Base-by-base conservation (phyloP, 2,113 vertebrate species). In the Myodes glareolus region DNA sequence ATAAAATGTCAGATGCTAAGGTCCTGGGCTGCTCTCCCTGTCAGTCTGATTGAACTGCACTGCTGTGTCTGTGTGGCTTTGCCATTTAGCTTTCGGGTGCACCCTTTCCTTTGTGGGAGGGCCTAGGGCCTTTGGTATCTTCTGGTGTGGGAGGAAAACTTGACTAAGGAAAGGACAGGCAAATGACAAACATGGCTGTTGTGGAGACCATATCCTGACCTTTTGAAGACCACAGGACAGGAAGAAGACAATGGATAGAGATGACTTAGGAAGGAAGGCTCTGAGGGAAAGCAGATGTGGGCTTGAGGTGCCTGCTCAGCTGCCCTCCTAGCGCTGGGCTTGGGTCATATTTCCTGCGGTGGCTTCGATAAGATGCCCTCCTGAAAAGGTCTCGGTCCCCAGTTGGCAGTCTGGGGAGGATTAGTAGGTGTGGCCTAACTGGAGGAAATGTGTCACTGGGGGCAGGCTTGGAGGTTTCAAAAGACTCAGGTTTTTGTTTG, bases 41-140 rank as follows among this genome's bases (percentile, higher is more conserved):
- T 80, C 75, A 94, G 77, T 72, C 65, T 78, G 89, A 45, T 36
- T 95, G 7, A n/a, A 91, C 4, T 55, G 39, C 27, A 50, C 50
- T 81, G 14, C 61, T 14, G 63, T 36, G 11, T 61, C 23, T 70
- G n/a, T 9, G 84, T 81, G 42, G 90, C 67, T 85, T 50, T 88
- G 75, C 39, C 70, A 31, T 82, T 77, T 94, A 96, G 68, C 91
- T 96, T 92, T 97, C 36, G 55, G 82, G 86, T 33, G 31, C 61
- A 58, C 63, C 61, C 55, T 93, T 92, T 92, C 52, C 25, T 95
- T 86, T 94, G 3, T 84, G 87, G 7, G 52, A 91, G 45, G 80
- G 72, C 19, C 76, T 96, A 89, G 19, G 58, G 82, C 45, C 7
- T 23, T 8, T 81, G 65, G 91, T 42, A 55, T 90, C 90, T 95